phyloP scores from a whole-genome alignment of 1,140 invertebrate species.

The Ceratina calcarata region DNA sequence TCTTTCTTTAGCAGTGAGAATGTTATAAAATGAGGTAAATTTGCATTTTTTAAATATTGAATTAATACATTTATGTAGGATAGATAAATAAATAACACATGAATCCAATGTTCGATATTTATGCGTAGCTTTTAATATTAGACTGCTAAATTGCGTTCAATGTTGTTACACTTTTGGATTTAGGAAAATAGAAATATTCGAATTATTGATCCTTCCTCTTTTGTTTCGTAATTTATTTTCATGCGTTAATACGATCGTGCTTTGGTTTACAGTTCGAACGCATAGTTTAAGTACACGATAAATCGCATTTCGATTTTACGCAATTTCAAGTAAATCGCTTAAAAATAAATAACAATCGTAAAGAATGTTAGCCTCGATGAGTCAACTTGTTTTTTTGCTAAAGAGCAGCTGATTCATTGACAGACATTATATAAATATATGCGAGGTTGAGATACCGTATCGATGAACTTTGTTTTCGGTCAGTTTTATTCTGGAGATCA shows the following conservation, averaged over 20 bases:
- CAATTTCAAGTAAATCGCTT: not conserved
- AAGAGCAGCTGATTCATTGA: not conserved
- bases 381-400: too few species aligned
- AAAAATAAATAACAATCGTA: constrained; percentile 22
- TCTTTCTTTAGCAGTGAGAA: too few species aligned
- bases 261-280: not conserved
- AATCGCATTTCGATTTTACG: not conserved
- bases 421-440: too few species aligned
- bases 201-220: not conserved
- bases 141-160: too few species aligned
- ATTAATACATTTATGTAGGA: too few species aligned
- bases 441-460: not conserved
- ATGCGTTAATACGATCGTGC: not conserved
- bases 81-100: too few species aligned
- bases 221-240: not conserved
- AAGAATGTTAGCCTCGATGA: too few species aligned
- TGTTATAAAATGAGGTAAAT: too few species aligned
- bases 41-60: too few species aligned
- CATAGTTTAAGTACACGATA: not conserved
- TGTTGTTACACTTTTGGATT: too few species aligned
- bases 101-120: too few species aligned
- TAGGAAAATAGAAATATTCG: not conserved
- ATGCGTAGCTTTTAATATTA: too few species aligned
- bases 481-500: not conserved
- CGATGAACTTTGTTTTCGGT: not conserved